Evolutionary conservation across 2,888 invertebrate genomes (phyloP), one percentile per base, ranked within the genome.

Genomic region (Bimastos eiseni): DNA sequence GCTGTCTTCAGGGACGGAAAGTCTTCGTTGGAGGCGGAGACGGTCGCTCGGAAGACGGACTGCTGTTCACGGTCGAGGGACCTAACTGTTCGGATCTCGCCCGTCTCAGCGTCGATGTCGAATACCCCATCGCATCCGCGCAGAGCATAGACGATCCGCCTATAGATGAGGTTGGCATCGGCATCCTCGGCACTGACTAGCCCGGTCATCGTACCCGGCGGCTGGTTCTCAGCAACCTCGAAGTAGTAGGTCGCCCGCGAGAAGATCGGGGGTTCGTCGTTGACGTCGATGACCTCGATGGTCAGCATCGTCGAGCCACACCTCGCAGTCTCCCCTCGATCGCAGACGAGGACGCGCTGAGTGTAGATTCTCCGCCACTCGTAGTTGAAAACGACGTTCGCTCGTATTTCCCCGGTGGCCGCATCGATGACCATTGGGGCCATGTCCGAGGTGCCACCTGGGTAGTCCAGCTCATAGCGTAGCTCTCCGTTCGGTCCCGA

Each of bases 401-500:
- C 92, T 5, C 44, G 83, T 17, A 92, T 90, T 34, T 70, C 89
- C 21, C 92, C 92, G 21, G 88, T 91, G 44, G 90, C 84, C 19
- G 90, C 30, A 91, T 91, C 49, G 41, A 90, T 30, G 21, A 84
- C n/a, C 89, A 90, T 37, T 13, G 86, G 86, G 1, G 86, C 86
- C 86, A 37, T 86, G 86, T 86, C 86, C 86, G 86, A 37, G 17
- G 21, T 37, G 36, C 86, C 86, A 11, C 86, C 86, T 6, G 36
- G 36, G n/a, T 37, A 34, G 34, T 86, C 86, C 11, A 94, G 84
- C 41, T 91, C 91, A 91, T 94, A 94, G 11, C 91, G 91, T 3
- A 94, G 93, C 38, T 92, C 90, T 0, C 93, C 94, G 92, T 94
- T 94, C n/a, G 92, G 92, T 6, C 93, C 94, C 90, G 93, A 92